A percentile compares a stretch with the other conserved stretches of the same genome.
These are phyloP conservation scores for Sebastes hubbsi DNA, from an alignment of 2,797 vertebrate genomes.

Conservation along the genomic window DNA sequence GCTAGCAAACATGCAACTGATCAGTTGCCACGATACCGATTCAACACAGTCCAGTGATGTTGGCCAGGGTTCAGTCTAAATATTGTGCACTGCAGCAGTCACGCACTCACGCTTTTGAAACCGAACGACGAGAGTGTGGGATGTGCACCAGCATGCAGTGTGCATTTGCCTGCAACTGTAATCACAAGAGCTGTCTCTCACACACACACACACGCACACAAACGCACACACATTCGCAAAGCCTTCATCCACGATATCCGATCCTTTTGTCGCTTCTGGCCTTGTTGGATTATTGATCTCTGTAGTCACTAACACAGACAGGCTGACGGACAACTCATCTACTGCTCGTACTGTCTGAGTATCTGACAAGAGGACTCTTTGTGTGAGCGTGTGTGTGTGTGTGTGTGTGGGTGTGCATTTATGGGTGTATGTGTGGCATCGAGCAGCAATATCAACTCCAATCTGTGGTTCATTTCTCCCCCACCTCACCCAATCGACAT, in stretches of 20 bases:
- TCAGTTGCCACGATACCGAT: slow-evolving; percentile 25
- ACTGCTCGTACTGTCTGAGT: slow-evolving; percentile 12
- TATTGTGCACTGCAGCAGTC: not conserved
- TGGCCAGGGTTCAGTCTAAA: slow-evolving; percentile 22
- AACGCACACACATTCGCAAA: slow-evolving; percentile 1
- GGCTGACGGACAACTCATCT: slow-evolving; percentile 47
- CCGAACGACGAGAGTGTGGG: not conserved
- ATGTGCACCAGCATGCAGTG: not conserved
- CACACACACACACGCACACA: not conserved
- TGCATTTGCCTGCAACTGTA: not conserved
- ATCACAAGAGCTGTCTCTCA: not conserved
- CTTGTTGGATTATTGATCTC: slow-evolving; percentile 44
- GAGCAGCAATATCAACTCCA: slow-evolving; percentile 44
- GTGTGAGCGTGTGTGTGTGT: slow-evolving; percentile 3
- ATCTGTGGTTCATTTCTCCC: slow-evolving; percentile 47
- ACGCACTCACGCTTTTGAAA: not conserved
- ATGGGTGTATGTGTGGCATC: slow-evolving; percentile 1
- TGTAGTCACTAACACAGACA: slow-evolving; percentile 26
- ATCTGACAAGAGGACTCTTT: slow-evolving; percentile 31
- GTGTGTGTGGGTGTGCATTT: slow-evolving; percentile 3
- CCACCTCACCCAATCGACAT: slow-evolving; percentile 42
- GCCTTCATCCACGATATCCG: not conserved
- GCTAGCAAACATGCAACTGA: slow-evolving; percentile 25
- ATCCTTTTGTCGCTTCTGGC: slow-evolving; percentile 31
- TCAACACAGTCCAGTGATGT: slow-evolving; percentile 3